phyloP scores from a whole-genome alignment of 2,797 vertebrate genomes.

The Hephaestus fuliginosus region DNA sequence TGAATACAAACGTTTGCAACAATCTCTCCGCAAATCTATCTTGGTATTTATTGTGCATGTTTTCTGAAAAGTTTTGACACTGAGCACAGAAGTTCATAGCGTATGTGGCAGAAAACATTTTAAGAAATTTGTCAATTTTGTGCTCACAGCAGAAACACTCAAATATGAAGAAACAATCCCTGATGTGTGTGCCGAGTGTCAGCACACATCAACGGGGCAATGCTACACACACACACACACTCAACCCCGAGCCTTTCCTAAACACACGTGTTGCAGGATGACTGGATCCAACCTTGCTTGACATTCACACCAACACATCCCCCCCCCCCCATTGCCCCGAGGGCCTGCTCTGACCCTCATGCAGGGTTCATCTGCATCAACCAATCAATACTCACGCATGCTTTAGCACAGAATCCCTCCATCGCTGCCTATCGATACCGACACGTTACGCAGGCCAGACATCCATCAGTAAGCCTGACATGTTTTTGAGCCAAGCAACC shows the following conservation, averaged over 20 bases:
- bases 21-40: conserved; percentile 41
- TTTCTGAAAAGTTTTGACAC: conserved; percentile 34
- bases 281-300: conserved; percentile 76
- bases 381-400: conserved; percentile 76
- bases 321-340: background rate
- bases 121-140: conserved; percentile 27
- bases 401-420: conserved; percentile 68
- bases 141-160: conserved; percentile 16
- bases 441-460: conserved; percentile 60
- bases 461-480: conserved; percentile 71
- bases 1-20: conserved; percentile 27
- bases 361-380: conserved; percentile 71
- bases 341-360: conserved; percentile 64
- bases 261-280: conserved; percentile 60
- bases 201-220: conserved; percentile 3
- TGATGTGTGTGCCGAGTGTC: conserved; percentile 6
- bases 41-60: conserved; percentile 31
- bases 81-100: conserved; percentile 1
- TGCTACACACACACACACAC: conserved; percentile 2
- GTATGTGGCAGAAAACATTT: conserved; percentile 22
- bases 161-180: conserved; percentile 14
- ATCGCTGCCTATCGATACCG: conserved; percentile 67
- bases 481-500: conserved; percentile 51
- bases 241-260: conserved; percentile 1
- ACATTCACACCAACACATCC: conserved; percentile 74